Evolutionary conservation across 2,797 vertebrate genomes (phyloP), one percentile per base, ranked within the genome.

Genomic region (Oceanodroma leucorhoa): DNA sequence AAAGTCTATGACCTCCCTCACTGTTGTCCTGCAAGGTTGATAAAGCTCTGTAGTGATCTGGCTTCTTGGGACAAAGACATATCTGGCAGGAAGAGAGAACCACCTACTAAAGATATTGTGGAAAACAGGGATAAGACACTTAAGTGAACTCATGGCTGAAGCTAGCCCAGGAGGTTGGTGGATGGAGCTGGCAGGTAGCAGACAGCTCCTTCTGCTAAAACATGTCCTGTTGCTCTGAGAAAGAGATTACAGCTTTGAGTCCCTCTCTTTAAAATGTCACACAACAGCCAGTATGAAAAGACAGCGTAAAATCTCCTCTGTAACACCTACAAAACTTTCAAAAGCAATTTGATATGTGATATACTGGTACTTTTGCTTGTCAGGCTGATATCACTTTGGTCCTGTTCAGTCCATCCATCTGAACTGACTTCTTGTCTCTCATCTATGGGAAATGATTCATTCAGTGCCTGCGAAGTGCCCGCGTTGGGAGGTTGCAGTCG

Each of bases 401-500:
- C 26, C 60, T 45, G 26, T 40, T 92, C 32, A 9, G 70, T 66
- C 51, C 53, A 87, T 90, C 77, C 71, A 71, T 83, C 65, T 91
- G 72, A 79, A 45, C 46, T 45, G 76, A 55, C 17, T 82, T 67
- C 61, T 76, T 55, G 29, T 83, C 41, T 94, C 53, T 83, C 6
- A 5, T 65, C 34, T 48, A 0, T 5, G 13, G 51, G 26, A 72
- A 85, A 78, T 58, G 18, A 95, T 83, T 92, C 50, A 81, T 83
- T 67, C 72, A 0, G 1, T 36, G 30, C 11, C 77, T 80, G 24
- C 32, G 69, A 85, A 91, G 41, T 20, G 50, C 12, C 24, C 0
- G 0, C 0, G 0, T 6, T 19, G 3, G 43, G 29, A 89, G 8
- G 57, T 16, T 80, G 38, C 40, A 34, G 65, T 36, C 1, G 2